A percentile compares a stretch with the other conserved stretches of the same genome.
phyloP scores from a whole-genome alignment of 2,113 vertebrate species.

The Protomyctophum bolini region DNA sequence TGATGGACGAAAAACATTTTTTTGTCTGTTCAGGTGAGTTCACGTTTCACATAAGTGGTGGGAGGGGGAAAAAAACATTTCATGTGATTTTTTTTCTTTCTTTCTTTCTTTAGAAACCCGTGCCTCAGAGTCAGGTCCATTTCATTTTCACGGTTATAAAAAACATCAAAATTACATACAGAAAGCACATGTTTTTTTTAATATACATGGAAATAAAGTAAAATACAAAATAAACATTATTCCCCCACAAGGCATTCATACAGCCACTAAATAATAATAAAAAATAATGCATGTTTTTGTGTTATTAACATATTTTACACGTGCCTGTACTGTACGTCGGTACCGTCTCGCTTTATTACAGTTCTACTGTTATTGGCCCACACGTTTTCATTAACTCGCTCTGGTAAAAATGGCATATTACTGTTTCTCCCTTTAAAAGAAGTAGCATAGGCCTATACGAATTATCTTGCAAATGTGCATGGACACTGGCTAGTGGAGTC shows the following conservation, averaged over 20 bases:
- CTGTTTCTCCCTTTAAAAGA: constrained; percentile 35
- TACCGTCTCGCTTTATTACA: constrained; percentile 68
- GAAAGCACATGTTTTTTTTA: constrained; percentile 86
- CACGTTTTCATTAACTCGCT: constrained; percentile 15
- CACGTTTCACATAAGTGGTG: constrained; percentile 80
- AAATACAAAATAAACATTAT: constrained; percentile 73
- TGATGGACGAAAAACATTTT: constrained; percentile 76
- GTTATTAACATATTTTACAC: constrained; percentile 95
- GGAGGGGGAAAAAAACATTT: constrained; percentile 64
- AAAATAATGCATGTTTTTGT: constrained; percentile 93
- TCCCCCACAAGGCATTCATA: constrained; percentile 84
- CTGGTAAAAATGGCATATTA: constrained; percentile 30
- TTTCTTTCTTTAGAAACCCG: constrained; percentile 62
- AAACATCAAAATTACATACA: constrained; percentile 83
- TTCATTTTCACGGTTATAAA: constrained; percentile 87
- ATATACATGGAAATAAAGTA: constrained; percentile 88
- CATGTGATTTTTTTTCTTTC: constrained; percentile 57
- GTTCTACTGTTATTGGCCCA: constrained; percentile 45
- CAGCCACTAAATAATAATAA: constrained; percentile 92
- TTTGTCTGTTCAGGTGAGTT: constrained; percentile 66
- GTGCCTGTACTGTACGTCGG: constrained; percentile 63
- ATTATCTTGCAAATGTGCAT: constrained; percentile 42
- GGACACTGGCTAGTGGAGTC: constrained; percentile 52
- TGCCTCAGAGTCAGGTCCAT: constrained; percentile 68
- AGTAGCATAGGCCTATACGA: constrained; percentile 11